Evolutionary conservation across 2,113 vertebrate species (phyloP).

Genomic region (Agelaius phoeniceus): DNA sequence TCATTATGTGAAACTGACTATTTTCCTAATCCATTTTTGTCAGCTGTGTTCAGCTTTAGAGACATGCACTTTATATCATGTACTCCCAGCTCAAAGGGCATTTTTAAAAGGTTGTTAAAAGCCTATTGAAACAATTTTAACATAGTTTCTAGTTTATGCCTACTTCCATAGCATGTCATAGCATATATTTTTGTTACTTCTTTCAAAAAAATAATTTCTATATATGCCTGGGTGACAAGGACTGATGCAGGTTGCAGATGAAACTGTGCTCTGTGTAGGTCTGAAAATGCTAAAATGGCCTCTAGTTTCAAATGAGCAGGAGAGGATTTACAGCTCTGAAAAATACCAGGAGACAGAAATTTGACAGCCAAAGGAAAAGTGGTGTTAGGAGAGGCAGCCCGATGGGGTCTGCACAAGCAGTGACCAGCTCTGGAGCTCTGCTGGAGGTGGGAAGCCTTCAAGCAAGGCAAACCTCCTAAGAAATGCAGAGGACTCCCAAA

Average conservation of each 20-base stretch:
- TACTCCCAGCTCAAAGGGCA: background rate
- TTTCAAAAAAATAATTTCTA: background rate
- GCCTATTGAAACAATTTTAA: background rate
- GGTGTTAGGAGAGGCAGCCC: accelerated
- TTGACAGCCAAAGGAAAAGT: background rate
- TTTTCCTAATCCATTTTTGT: background rate
- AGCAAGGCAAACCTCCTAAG: background rate
- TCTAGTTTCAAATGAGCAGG: accelerated
- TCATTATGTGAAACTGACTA: background rate
- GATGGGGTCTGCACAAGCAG: accelerated
- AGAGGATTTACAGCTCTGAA: background rate
- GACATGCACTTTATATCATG: background rate
- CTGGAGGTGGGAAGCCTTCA: background rate
- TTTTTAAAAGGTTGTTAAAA: background rate
- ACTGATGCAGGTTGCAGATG: background rate
- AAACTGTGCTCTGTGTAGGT: background rate
- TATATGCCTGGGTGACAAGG: background rate
- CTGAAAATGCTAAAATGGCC: background rate
- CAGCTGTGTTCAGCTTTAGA: background rate
- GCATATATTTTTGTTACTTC: background rate
- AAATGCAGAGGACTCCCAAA: background rate
- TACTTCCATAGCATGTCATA: background rate
- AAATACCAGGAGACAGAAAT: background rate
- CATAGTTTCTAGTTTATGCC: background rate
- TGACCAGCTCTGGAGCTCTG: background rate